phyloP scores from a whole-genome alignment of 2,113 vertebrate genomes.

The Ranitomeya imitator region DNA sequence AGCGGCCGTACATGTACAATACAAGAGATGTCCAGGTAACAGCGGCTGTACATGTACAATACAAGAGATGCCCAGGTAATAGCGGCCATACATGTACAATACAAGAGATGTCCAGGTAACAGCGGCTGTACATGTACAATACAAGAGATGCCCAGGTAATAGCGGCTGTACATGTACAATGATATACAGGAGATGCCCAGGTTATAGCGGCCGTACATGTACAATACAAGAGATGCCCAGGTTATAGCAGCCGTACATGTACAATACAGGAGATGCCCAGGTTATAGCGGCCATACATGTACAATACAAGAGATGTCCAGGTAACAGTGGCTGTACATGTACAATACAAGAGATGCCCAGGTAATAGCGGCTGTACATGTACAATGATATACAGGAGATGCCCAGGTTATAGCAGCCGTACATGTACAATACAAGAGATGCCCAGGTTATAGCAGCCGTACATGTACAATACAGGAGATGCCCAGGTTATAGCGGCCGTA shows the following conservation, averaged over 20 bases:
- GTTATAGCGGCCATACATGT: background rate
- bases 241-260: background rate
- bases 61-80: background rate
- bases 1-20: background rate
- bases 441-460: too few species aligned
- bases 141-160: background rate
- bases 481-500: too few species aligned
- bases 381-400: too few species aligned
- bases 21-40: background rate
- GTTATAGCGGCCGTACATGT: background rate
- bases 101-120: background rate
- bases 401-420: too few species aligned
- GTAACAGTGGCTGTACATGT: too few species aligned
- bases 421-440: too few species aligned
- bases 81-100: background rate
- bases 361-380: too few species aligned
- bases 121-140: background rate
- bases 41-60: background rate
- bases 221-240: background rate
- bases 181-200: background rate
- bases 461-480: too few species aligned
- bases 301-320: background rate
- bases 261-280: background rate
- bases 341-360: too few species aligned
- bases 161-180: background rate